These are phyloP conservation scores for Aurelia aurita DNA, from an alignment of 30 jellyfish, hydroid and myxozoan species.

Conservation along the genomic window DNA sequence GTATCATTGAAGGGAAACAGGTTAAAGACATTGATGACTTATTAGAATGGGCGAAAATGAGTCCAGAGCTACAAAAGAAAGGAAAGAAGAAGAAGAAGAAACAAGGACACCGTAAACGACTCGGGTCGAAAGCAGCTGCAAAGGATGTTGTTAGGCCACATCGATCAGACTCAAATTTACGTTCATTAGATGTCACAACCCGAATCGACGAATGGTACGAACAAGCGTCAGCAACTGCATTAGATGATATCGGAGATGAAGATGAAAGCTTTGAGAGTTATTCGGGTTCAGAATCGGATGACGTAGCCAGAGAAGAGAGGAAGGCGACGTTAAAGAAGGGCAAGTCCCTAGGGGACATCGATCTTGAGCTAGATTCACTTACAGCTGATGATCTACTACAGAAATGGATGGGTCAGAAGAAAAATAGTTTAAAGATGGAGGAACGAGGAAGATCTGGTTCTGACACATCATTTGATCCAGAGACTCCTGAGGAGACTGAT, in stretches of 20 bases:
- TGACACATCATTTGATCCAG: constrained; percentile 59
- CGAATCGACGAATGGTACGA: constrained; percentile 66
- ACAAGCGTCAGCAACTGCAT: constrained; percentile 52
- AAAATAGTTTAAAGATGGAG: constrained; percentile 35
- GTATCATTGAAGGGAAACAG: constrained; percentile 12
- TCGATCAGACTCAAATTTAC: constrained; percentile 46
- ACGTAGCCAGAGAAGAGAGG: background rate
- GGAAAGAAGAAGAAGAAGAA: constrained; percentile 48
- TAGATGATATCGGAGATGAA: constrained; percentile 22
- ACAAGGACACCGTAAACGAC: constrained; percentile 23
- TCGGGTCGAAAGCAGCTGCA: constrained; percentile 4
- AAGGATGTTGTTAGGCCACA: constrained; percentile 4
- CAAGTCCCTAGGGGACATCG: constrained; percentile 48
- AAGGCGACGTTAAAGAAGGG: constrained; percentile 24
- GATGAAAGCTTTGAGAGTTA: constrained; percentile 35
- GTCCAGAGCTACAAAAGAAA: constrained; percentile 1
- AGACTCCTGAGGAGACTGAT: constrained; percentile 28
- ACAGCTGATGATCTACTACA: constrained; percentile 44
- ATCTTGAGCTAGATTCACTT: constrained; percentile 18
- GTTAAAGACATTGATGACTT: constrained; percentile 56
- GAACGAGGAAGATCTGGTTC: constrained; percentile 55
- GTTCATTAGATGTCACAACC: constrained; percentile 35
- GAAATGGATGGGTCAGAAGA: constrained; percentile 72
- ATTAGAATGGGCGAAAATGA: constrained; percentile 61
- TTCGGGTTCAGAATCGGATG: constrained; percentile 69